Percentiles rank a stretch among this genome's conserved stretches.
phyloP scores from a whole-genome alignment of 2,888 invertebrate species.

The Yponomeuta evonymella region DNA sequence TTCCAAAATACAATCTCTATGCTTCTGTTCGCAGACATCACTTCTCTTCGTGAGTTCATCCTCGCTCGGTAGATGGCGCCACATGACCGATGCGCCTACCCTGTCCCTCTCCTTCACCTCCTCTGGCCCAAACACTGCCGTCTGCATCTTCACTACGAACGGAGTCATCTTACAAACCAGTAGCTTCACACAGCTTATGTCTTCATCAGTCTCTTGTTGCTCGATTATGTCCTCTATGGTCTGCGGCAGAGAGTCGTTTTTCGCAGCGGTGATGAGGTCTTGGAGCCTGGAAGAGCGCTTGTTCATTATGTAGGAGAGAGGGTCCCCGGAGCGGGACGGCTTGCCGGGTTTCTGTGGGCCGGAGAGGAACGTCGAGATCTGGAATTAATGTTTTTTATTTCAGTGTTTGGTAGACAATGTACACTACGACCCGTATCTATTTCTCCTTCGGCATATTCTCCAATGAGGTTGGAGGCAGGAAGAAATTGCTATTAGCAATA shows the following conservation, averaged over 20 bases:
- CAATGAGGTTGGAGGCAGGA: too few relatives aligned
- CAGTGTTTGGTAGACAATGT: too few relatives aligned
- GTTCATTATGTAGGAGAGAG: conserved; percentile 76
- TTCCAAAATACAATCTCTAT: conserved; percentile 66
- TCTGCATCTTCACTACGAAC: conserved; percentile 85
- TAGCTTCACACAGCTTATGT: conserved; percentile 82
- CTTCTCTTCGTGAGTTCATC: conserved; percentile 77
- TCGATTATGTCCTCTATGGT: conserved; percentile 77
- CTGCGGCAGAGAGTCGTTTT: conserved; percentile 78
- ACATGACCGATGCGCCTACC: conserved; percentile 63
- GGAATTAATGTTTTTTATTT: conserved; percentile 30
- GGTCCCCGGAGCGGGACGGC: conserved; percentile 48
- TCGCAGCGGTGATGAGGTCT: conserved; percentile 75
- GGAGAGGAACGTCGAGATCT: conserved; percentile 78
- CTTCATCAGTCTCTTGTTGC: conserved; percentile 70
- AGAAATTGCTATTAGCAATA: too few relatives aligned
- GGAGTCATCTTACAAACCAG: conserved; percentile 87
- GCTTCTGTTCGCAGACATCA: conserved; percentile 78
- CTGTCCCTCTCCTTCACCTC: conserved; percentile 40
- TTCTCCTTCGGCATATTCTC: too few relatives aligned
- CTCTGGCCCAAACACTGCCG: conserved; percentile 72
- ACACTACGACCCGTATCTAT: too few relatives aligned
- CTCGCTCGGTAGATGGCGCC: conserved; percentile 77
- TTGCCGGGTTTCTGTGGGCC: conserved; percentile 47
- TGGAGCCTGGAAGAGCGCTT: conserved; percentile 76